Evolutionary conservation across 2,888 invertebrate species (phyloP), one percentile per base, ranked within the genome.

Genomic region (Gerris lacustris): DNA sequence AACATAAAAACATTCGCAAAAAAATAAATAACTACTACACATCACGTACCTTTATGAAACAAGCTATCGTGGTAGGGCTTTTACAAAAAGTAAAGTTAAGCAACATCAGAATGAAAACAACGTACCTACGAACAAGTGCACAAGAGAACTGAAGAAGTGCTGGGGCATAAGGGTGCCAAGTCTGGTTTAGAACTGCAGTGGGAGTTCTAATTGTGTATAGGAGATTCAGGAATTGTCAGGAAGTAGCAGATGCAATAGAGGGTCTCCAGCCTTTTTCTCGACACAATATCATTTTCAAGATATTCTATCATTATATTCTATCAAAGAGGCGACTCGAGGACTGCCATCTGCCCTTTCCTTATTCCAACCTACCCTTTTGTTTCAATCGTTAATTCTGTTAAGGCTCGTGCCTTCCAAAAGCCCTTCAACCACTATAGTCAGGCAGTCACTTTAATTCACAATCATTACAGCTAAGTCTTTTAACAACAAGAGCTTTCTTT

Each of bases 241-340:
- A 55, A 55, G 15, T 55, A 55, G 55, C 55, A 55, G 55, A 55
- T 55, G 55, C 15, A 55, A 55, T 15, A 15, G 5, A 55, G 55
- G 55, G 9, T 55, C 15, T 55, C 55, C 55, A 55, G 15, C 31
- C 31, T 31, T 31, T 31, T 31, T 31, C 31, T 31, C 55, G 55
- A 55, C 55, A 55, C 55, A 55, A 55, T 55, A 55, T 55, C 55
- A 55, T 55, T 55, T 55, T 55, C 55, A 55, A 55, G 11, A 15
- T 11, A 11, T 55, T 55, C 55, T 11, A 55, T 55, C 15, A 55
- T 55, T 55, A 55, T 15, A 55, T 11, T 55, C 15, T 11, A 55
- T 55, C 55, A 55, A 55, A 55, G 15, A 55, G 55, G 55, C 55
- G 55, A 55, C 55, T 55, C 15, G 55, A 55, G 9, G 55, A 55